Evolutionary conservation across 1,140 invertebrate species (phyloP).

Genomic region (Drosophila triauraria): DNA sequence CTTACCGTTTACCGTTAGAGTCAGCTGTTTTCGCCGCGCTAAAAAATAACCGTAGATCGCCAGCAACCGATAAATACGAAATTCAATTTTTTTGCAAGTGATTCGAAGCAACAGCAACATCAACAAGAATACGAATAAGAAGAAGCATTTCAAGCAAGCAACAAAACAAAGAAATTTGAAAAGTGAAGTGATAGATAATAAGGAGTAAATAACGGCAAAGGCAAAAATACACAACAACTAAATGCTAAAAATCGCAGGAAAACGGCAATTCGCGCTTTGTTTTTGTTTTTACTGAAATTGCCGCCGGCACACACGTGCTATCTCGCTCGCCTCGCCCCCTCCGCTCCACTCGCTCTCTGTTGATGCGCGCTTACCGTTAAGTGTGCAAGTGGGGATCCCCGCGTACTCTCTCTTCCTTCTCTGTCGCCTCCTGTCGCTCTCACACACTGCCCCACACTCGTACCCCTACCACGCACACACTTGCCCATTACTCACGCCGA

Average conservation of each 20-base stretch:
- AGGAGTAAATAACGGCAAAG: conserved; percentile 5
- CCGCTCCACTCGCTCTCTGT: conserved; percentile 14
- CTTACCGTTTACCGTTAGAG: conserved; percentile 40
- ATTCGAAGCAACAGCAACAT: conserved; percentile 17
- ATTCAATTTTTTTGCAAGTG: conserved; percentile 51
- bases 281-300: conserved; percentile 50
- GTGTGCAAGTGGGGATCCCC: conserved; percentile 35
- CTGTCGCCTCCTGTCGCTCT: conserved; percentile 2
- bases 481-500: conserved; percentile 1
- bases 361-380: conserved; percentile 47
- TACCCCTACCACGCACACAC: background rate
- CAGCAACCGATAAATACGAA: conserved; percentile 17
- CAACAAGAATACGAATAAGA: conserved; percentile 25
- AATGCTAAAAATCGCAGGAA: conserved; percentile 29
- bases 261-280: conserved; percentile 40
- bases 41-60: conserved; percentile 11
- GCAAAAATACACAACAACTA: conserved; percentile 31
- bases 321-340: conserved; percentile 18
- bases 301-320: conserved; percentile 65
- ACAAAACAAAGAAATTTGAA: conserved; percentile 24
- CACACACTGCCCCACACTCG: conserved; percentile 2
- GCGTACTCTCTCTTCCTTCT: conserved; percentile 15
- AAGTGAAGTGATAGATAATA: conserved; percentile 21
- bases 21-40: conserved; percentile 44
- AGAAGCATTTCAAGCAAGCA: conserved; percentile 11